Percentiles rank a stretch among this genome's conserved stretches.
phyloP scores from a whole-genome alignment of 2,797 vertebrate genomes.

The Schizopygopsis pylzovi region DNA sequence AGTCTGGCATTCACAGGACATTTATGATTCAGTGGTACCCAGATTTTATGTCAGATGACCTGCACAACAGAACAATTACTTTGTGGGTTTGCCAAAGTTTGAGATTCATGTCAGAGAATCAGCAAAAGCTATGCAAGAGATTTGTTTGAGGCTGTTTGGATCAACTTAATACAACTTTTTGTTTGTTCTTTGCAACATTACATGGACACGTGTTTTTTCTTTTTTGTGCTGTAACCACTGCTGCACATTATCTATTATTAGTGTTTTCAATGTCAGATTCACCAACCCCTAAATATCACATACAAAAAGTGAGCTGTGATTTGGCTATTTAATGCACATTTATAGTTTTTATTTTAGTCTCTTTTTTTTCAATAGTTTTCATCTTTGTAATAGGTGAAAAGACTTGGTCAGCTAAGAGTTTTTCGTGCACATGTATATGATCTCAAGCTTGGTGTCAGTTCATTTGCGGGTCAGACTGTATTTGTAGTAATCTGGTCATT shows the following conservation, averaged over 20 bases:
- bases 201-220: not conserved
- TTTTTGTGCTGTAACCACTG: not conserved
- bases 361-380: not conserved
- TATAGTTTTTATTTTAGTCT: not conserved
- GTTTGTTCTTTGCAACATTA: not conserved
- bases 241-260: not conserved
- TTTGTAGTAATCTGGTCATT: slow-evolving; percentile 54
- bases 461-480: slow-evolving; percentile 42
- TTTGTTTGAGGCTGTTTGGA: not conserved
- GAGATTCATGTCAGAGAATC: not conserved
- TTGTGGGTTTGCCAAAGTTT: not conserved
- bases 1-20: not conserved
- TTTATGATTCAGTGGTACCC: not conserved
- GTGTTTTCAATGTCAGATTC: not conserved
- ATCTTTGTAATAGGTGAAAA: not conserved
- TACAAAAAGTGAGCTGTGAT: not conserved
- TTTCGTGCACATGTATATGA: not conserved
- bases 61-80: not conserved
- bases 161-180: not conserved
- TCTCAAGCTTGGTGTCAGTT: slow-evolving; percentile 49
- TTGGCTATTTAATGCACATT: not conserved
- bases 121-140: not conserved
- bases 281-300: not conserved
- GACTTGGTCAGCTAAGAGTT: not conserved
- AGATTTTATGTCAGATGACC: not conserved